Evolutionary conservation across 2,888 invertebrate species (phyloP).

Genomic region (Neoascia interrupta): DNA sequence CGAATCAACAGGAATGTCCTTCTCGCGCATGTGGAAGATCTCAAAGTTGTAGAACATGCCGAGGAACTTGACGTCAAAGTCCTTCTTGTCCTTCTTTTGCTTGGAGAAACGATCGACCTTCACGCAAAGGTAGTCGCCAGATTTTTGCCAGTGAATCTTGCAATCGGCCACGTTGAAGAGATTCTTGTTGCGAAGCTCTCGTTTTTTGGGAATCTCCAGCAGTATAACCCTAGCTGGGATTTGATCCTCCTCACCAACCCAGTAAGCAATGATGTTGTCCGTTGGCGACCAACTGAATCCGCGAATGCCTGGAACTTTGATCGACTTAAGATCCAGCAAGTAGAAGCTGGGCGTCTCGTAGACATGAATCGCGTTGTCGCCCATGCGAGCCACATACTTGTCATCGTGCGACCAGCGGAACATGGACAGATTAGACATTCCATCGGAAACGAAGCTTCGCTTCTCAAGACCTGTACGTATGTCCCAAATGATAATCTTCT

Average conservation of each 20-base stretch:
- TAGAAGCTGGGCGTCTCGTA: conserved; percentile 98
- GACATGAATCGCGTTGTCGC: conserved; percentile 91
- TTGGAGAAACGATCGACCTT: conserved; percentile 93
- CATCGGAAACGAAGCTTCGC: conserved; percentile 93
- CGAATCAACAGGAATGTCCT: conserved; percentile 98
- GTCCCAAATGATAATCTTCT: conserved; percentile 96
- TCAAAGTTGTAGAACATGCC: conserved; percentile 99
- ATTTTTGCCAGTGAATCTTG: conserved; percentile 99
- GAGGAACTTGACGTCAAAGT: conserved; percentile 94
- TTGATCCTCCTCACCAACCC: conserved; percentile 98
- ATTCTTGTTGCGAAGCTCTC: conserved; percentile 94
- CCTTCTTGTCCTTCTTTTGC: conserved; percentile 95
- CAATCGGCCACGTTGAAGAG: conserved; percentile 99
- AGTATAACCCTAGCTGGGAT: conserved; percentile 97
- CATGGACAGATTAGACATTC: conserved; percentile 93
- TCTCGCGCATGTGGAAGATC: conserved; percentile 98
- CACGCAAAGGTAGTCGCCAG: conserved; percentile 97
- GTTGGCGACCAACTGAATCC: conserved; percentile 99
- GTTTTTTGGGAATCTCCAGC: conserved; percentile 93
- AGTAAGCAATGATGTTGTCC: conserved; percentile 97
- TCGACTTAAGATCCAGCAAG: conserved; percentile 94
- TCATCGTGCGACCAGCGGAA: conserved; percentile 99
- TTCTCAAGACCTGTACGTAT: conserved; percentile 96
- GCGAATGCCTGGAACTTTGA: conserved; percentile 92
- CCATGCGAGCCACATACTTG: conserved; percentile 94